A percentile compares a stretch with the other conserved stretches of the same genome.
phyloP scores from a whole-genome alignment of 1,140 invertebrate genomes.

The Acromyrmex charruanus region DNA sequence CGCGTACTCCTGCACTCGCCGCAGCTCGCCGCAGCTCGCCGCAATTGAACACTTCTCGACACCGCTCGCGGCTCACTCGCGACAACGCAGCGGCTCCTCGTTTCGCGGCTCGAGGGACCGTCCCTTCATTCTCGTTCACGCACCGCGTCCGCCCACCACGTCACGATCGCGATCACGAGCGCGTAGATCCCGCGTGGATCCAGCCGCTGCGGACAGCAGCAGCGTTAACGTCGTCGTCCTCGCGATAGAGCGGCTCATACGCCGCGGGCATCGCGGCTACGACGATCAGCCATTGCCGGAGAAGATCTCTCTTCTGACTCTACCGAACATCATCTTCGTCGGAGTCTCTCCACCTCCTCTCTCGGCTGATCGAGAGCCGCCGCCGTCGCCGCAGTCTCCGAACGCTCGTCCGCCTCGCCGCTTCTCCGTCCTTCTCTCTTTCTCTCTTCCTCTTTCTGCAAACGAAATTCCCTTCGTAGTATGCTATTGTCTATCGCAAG shows the following conservation, averaged over 20 bases:
- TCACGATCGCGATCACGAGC: conserved; percentile 53
- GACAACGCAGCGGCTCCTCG: conserved; percentile 44
- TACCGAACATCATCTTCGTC: conserved; percentile 75
- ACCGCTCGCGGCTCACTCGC: conserved; percentile 55
- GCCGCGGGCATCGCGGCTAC: conserved; percentile 72
- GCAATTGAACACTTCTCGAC: conserved; percentile 27
- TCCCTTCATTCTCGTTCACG: conserved; percentile 54
- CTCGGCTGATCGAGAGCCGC: conserved; percentile 8
- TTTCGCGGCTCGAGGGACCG: conserved; percentile 47
- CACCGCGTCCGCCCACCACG: conserved; percentile 43
- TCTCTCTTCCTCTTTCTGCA: conserved; percentile 43
- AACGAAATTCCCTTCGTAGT: conserved; percentile 52
- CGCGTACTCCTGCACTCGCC: not conserved
- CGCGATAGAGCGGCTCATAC: conserved; percentile 62
- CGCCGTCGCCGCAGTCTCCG: conserved; percentile 28
- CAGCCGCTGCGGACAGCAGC: conserved; percentile 5
- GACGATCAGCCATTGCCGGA: conserved; percentile 75
- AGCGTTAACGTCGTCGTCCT: conserved; percentile 32
- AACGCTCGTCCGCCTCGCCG: conserved; percentile 25
- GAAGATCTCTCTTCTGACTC: conserved; percentile 75
- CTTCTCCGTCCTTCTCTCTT: conserved; percentile 7
- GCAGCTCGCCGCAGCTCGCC: not conserved
- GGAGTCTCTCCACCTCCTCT: conserved; percentile 46
- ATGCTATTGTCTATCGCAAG: conserved; percentile 32
- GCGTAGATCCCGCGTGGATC: conserved; percentile 51